Evolutionary conservation across 64 coral and sea anemone species (phyloP).

Genomic region (Montipora foliosa): DNA sequence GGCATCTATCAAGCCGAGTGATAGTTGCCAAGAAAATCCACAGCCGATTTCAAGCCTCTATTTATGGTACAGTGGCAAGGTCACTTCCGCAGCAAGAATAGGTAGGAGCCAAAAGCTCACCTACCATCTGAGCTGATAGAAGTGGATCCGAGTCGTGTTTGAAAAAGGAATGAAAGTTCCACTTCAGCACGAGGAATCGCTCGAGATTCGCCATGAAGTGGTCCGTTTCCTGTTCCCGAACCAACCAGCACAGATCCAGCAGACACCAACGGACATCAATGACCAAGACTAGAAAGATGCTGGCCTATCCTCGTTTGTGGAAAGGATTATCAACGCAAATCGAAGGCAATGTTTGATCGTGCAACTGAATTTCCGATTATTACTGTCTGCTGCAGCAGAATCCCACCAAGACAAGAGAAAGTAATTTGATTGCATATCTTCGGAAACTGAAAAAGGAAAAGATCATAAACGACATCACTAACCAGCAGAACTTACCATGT

Average conservation of each 20-base stretch:
- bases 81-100: slow-evolving; percentile 9
- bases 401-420: too few species aligned
- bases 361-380: background rate
- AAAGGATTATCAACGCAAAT: background rate
- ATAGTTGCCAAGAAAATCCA: background rate
- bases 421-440: too few species aligned
- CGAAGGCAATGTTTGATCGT: background rate
- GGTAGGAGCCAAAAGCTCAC: slow-evolving; percentile 29
- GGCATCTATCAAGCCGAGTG: background rate
- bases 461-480: too few species aligned
- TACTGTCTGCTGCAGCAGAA: background rate
- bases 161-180: slow-evolving; percentile 25
- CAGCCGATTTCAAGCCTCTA: background rate
- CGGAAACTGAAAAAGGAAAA: too few species aligned
- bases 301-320: background rate
- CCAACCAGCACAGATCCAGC: background rate
- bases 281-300: slow-evolving; percentile 5
- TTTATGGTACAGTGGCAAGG: slow-evolving; percentile 29
- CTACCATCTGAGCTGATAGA: slow-evolving; percentile 10
- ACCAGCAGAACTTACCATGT: too few species aligned
- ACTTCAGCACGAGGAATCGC: background rate
- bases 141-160: background rate
- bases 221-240: slow-evolving; percentile 3
- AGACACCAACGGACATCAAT: background rate
- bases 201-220: background rate